Evolutionary conservation across 2,888 invertebrate species (phyloP).

Genomic region (Phortica magna): DNA sequence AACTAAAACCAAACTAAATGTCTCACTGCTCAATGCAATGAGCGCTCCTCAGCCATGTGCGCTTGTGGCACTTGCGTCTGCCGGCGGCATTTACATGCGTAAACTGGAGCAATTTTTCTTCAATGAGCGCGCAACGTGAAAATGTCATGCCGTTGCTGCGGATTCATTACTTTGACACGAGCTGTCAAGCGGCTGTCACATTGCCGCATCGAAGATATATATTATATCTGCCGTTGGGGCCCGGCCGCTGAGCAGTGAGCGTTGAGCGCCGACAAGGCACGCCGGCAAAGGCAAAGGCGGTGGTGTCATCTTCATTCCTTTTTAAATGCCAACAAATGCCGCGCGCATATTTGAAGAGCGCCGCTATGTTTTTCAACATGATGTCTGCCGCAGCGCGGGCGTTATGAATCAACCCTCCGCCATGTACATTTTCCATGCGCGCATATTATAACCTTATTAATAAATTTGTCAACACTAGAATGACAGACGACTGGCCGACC

Average conservation of each 20-base stretch:
- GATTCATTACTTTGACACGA: conserved; percentile 77
- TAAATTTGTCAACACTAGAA: conserved; percentile 76
- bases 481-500: conserved; percentile 71
- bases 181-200: conserved; percentile 75
- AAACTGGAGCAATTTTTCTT: conserved; percentile 72
- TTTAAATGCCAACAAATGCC: conserved; percentile 5
- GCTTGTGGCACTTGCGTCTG: conserved; percentile 15
- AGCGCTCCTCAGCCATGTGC: too few species aligned
- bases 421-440: conserved; percentile 37
- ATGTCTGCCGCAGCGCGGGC: conserved; percentile 54
- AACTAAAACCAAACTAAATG: conserved; percentile 4
- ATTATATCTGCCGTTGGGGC: conserved; percentile 24
- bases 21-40: background rate
- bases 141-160: conserved; percentile 73
- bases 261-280: background rate
- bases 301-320: conserved; percentile 19
- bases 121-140: conserved; percentile 55
- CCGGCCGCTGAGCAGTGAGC: too few species aligned
- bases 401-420: conserved; percentile 29
- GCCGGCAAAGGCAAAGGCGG: background rate
- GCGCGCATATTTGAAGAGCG: conserved; percentile 63
- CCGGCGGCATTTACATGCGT: conserved; percentile 43
- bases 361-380: conserved; percentile 60
- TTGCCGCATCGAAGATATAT: conserved; percentile 66
- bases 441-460: conserved; percentile 74